Base-by-base conservation (phyloP, 2,888 invertebrate species). In the Rhopalosiphum nymphaeae region DNA sequence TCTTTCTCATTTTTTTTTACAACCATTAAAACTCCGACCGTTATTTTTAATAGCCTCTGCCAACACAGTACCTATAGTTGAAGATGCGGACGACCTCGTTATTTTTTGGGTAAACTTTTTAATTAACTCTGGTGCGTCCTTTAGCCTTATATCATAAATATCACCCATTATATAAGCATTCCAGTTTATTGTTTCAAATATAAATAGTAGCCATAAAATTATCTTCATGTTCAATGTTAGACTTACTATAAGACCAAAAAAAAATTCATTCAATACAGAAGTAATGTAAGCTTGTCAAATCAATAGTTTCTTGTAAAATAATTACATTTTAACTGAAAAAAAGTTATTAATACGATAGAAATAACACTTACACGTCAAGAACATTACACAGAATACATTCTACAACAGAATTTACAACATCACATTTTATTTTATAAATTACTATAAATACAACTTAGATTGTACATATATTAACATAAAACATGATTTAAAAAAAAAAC, bases 41-140 rank as follows among this genome's bases (percentile, higher is more conserved):
- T 93, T 90, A 93, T 93, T 93, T 93, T 93, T 93, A 93, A 93
- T 93, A 93, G 93, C 89, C 56, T 89, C 44, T 56, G 78, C 93
- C 49, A 57, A 85, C 93, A 57, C 57, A 29, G 78, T 85, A 90
- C 26, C 56, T 84, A 85, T 85, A 21, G 46, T 21, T 46, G 21
- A 89, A 90, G 89, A 90, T 85, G 49, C 29, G 46, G 36, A 36
- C n/a, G 93, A 89, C 46, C 84, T 90, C 89, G 93, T 93, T 85
- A 90, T 93, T 93, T 93, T 90, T 90, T 89, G 10, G 25, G 25
- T 21, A 25, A 93, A 90, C 93, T 93, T 93, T 93, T 93, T 89
- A 90, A 93, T 93, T 93, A 93, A 93, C 93, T 93, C n/a, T n/a
- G 84, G 49, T 78, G 44, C n/a, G 44, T 25, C 78, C 53, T 78